Conservation (phyloP, 2,113 vertebrate species). For the Terrapene triunguis region DNA sequence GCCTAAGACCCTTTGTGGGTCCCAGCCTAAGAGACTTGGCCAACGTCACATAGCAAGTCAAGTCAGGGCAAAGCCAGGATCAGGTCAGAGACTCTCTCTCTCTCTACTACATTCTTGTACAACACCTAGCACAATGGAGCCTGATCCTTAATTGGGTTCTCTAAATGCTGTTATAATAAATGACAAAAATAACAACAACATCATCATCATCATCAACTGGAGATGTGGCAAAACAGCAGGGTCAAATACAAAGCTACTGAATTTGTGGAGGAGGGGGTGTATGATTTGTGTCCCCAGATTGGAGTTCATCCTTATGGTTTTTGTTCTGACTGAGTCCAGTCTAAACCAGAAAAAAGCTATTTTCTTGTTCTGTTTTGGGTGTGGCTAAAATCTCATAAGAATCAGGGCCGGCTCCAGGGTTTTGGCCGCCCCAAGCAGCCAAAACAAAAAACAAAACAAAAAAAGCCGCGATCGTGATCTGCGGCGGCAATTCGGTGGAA, state of each 20-base stretch:
- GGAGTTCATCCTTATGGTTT: not conserved
- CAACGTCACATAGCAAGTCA: not conserved
- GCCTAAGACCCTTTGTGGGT: no score
- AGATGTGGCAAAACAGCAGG: fast-evolving
- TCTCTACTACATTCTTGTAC: not conserved
- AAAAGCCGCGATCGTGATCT: no score
- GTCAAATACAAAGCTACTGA: not conserved
- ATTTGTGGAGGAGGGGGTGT: fast-evolving
- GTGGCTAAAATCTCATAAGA: not conserved
- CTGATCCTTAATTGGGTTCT: not conserved
- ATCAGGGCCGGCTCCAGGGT: not conserved
- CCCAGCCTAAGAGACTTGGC: not conserved
- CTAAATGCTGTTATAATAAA: not conserved
- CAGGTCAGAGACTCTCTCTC: no score
- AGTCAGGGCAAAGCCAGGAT: no score
- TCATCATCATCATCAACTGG: not conserved
- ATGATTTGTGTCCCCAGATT: not conserved
- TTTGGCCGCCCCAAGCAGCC: no score
- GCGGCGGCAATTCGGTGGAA: no score
- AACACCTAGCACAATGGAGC: not conserved
- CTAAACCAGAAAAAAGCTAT: not conserved
- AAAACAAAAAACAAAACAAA: no score
- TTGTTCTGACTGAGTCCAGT: not conserved
- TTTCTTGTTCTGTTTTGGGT: fast-evolving
- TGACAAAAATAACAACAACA: not conserved